Conservation (phyloP, 2,797 vertebrate genomes). For the Heliangelus exortis region DNA sequence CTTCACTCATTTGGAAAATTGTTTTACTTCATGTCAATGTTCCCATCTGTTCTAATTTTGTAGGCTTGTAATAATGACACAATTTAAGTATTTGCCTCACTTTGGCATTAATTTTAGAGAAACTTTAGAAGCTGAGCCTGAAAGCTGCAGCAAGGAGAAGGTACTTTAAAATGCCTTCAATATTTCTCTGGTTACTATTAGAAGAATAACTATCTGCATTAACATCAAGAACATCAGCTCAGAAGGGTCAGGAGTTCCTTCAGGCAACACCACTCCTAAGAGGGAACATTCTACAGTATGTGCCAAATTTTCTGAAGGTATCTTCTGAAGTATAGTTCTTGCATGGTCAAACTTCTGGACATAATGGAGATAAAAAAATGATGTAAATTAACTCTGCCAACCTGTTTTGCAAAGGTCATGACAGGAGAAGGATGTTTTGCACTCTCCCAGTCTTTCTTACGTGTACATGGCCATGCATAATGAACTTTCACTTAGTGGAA, state of each 20-base stretch:
- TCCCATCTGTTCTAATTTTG: slow-evolving; percentile 15
- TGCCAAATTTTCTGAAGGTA: not conserved
- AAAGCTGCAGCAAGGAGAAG: not conserved
- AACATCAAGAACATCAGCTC: not conserved
- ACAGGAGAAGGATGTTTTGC: not conserved
- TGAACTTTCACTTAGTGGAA: not conserved
- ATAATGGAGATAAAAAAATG: not conserved
- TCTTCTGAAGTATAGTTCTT: not conserved
- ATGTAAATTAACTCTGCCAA: not conserved
- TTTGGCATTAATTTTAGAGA: not conserved
- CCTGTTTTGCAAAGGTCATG: not conserved
- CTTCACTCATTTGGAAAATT: slow-evolving; percentile 13
- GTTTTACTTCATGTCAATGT: not conserved
- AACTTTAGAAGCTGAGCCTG: not conserved
- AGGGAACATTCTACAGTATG: not conserved
- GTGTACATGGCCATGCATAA: not conserved
- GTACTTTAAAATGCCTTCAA: not conserved
- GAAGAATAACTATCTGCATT: not conserved
- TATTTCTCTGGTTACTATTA: not conserved
- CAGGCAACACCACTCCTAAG: not conserved
- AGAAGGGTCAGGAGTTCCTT: not conserved
- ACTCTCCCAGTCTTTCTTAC: not conserved
- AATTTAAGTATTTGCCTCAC: not conserved
- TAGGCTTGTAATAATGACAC: not conserved
- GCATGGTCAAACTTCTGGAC: not conserved